Base-by-base conservation (phyloP, 2,888 invertebrate genomes). In the Chironomus tentans region DNA sequence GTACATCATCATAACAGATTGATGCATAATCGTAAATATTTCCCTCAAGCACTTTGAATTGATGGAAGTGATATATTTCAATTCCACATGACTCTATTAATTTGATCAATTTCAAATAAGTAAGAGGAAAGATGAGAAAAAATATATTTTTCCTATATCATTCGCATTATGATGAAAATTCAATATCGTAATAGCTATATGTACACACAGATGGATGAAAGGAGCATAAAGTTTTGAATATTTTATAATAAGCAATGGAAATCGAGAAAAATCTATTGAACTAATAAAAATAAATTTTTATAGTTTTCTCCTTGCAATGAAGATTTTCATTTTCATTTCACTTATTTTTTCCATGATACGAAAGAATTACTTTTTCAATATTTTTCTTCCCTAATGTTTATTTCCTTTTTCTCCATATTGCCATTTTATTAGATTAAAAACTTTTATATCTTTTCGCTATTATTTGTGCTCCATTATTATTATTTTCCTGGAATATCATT, bases 271-370 rank as follows among this genome's bases (percentile, higher is more conserved):
- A n/a, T 70, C 70, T 50, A 48, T 50, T 48, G 48, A 70, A 70
- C 48, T 56, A 70, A 70, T 70, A 70, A 70, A 70, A 70, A 50
- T 70, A 50, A 50, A 70, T 70, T 50, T 56, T 70, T 21, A 48
- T 70, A 24, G 22, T 70, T 21, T 13, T n/a, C n/a, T 56, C n/a
- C 1, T 48, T 38, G 38, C 7, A 38, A 38, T 38, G 38, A 38
- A 38, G 38, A 38, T 38, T 38, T 38, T 38, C 38, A 38, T 38
- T 38, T 38, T 38, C 38, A 10, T 2, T 38, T 38, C 38, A 38
- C 38, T 38, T 38, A 38, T 15, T 50, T 50, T 15, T 56, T 6
- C 15, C n/a, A 18, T 50, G 56, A 56, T 15, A 56, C 7, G 56
- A 56, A 56, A 56, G 56, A 38, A 7, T 10, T 38, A 1, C 2